Evolutionary conservation across 2,113 vertebrate genomes (phyloP), one percentile per base, ranked within the genome.

Genomic region (Todiramphus saurophagus): DNA sequence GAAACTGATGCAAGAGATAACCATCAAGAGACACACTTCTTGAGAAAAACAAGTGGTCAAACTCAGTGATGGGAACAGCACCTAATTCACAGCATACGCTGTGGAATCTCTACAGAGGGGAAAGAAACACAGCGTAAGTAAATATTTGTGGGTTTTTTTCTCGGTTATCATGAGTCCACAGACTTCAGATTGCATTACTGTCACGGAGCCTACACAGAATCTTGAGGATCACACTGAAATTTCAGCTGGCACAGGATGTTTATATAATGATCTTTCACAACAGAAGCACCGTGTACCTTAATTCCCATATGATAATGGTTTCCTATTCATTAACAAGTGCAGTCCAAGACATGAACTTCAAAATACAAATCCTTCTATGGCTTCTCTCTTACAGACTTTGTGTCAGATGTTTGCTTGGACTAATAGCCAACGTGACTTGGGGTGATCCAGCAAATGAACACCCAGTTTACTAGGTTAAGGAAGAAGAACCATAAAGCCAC

Each of bases 81-180:
- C 31, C 50, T 59, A 43, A n/a, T 16, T 41, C 20, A 11, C 17
- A 10, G 28, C 37, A 44, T 4, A 25, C n/a, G 30, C 64, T 16
- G 30, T 43, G 73, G 60, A 94, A 80, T 86, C 44, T 53, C 51
- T 14, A 59, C 25, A 66, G 27, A 94, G 87, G 89, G 73, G 86
- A 93, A 94, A 91, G 39, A 37, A 89, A 91, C 2, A 39, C 2
- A 88, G 39, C 1, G 0, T 15, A 39, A 78, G 72, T 48, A 90
- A 91, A 93, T 70, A 94, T 39, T 11, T 83, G 88, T 53, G 90
- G 56, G 3, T 92, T 93, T 87, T 41, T n/a, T 84, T 86, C 76
- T 83, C 60, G 23, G 73, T 53, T 87, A 84, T 58, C 60, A 31
- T 1, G 39, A 70, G 14, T 15, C 21, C 39, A 19, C 2, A 79